Evolutionary conservation across 2,888 invertebrate genomes (phyloP).

Genomic region (Apamea anceps): DNA sequence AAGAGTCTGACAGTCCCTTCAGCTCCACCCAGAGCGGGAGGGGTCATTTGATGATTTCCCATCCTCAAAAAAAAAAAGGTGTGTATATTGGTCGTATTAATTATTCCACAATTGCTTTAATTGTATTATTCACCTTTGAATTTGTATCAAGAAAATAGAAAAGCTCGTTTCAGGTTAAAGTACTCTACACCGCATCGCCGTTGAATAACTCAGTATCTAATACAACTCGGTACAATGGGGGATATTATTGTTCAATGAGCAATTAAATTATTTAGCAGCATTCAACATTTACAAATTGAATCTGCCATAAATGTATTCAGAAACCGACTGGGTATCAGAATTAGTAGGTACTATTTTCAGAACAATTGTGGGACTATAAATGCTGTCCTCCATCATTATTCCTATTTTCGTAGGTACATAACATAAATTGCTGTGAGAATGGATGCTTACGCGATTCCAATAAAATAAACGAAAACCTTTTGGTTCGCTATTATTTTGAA

Average conservation of each 20-base stretch:
- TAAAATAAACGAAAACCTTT: constrained; percentile 53
- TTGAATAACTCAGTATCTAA: constrained; percentile 24
- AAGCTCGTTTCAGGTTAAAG: background rate
- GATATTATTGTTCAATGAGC: constrained; percentile 43
- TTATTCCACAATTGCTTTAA: background rate
- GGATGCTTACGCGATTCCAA: constrained; percentile 36
- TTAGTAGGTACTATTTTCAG: constrained; percentile 10
- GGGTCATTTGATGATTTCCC: too few species aligned
- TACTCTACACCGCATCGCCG: constrained; percentile 1
- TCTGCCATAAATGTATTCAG: background rate
- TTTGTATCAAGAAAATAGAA: constrained; percentile 14
- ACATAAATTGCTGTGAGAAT: constrained; percentile 39
- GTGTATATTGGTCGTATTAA: background rate
- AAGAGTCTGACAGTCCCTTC: too few species aligned
- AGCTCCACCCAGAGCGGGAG: too few species aligned
- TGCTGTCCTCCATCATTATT: constrained; percentile 6
- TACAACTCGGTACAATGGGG: background rate
- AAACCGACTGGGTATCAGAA: constrained; percentile 18
- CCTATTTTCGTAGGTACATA: constrained; percentile 36
- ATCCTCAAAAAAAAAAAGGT: too few species aligned
- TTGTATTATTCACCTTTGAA: constrained; percentile 17
- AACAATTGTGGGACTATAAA: constrained; percentile 10
- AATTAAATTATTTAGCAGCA: constrained; percentile 20
- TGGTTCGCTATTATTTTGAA: constrained; percentile 36
- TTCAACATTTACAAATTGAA: constrained; percentile 13